Conservation (phyloP, 2,797 vertebrate genomes). For the Enoplosus armatus region DNA sequence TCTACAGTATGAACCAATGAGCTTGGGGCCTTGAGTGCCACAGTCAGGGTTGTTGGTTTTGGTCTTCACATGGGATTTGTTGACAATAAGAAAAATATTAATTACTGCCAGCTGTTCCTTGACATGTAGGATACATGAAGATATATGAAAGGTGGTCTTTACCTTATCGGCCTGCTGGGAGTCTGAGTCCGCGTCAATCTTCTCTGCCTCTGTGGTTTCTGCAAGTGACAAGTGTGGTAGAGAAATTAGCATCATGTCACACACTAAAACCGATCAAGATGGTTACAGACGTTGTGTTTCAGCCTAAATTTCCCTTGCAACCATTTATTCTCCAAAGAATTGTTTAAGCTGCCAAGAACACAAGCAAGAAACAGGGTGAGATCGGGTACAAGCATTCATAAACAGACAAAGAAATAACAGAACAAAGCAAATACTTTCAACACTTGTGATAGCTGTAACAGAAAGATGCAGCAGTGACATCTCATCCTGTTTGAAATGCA, state of each 20-base stretch:
- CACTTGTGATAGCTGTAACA: not conserved
- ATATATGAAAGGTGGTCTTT: constrained; percentile 33
- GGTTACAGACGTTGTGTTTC: not conserved
- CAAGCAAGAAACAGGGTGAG: not conserved
- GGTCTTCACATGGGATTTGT: not conserved
- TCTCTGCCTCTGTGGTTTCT: constrained; percentile 93
- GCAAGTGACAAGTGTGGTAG: constrained; percentile 23
- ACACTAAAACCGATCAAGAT: not conserved
- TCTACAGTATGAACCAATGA: not conserved
- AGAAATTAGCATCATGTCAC: not conserved
- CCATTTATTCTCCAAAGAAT: not conserved
- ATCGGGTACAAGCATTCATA: not conserved
- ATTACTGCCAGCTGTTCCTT: not conserved
- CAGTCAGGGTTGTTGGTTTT: not conserved
- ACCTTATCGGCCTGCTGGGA: constrained; percentile 93
- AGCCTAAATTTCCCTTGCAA: not conserved
- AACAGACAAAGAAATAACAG: not conserved
- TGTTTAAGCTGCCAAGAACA: not conserved
- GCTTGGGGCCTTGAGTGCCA: not conserved
- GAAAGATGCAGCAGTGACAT: not conserved
- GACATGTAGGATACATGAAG: not conserved
- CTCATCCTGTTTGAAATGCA: not conserved
- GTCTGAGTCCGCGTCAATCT: constrained; percentile 93
- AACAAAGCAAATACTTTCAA: not conserved
- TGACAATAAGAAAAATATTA: not conserved